Conservation (phyloP, 1,140 invertebrate genomes). For the Brachionus paranguensis region DNA sequence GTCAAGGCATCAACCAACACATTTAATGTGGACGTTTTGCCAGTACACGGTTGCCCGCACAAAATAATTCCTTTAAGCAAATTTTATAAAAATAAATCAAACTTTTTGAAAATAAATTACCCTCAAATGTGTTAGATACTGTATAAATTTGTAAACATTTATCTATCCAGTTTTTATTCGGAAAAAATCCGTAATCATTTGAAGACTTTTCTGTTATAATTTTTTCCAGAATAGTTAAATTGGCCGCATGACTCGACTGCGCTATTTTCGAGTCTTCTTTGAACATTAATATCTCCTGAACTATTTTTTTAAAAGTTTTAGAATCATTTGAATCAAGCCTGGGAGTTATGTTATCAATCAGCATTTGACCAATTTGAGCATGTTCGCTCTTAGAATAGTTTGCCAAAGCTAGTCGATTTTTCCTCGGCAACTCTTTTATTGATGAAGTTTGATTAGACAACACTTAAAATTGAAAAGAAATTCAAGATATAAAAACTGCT, state of each 20-base stretch:
- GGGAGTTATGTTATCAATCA: constrained; percentile 49
- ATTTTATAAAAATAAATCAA: background rate
- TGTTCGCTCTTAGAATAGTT: constrained; percentile 50
- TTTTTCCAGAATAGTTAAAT: constrained; percentile 21
- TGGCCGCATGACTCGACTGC: background rate
- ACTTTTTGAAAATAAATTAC: constrained; percentile 39
- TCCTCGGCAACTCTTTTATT: constrained; percentile 7
- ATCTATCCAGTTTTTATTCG: constrained; percentile 51
- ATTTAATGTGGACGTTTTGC: constrained; percentile 53
- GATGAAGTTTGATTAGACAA: background rate
- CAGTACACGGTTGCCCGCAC: constrained; percentile 52
- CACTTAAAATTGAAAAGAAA: background rate
- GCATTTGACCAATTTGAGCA: constrained; percentile 48
- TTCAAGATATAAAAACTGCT: background rate
- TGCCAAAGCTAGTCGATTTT: constrained; percentile 9
- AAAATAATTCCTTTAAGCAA: constrained; percentile 50
- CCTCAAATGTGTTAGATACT: constrained; percentile 49
- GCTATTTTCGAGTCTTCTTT: constrained; percentile 28
- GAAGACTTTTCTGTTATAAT: constrained; percentile 46
- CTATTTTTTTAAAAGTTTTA: constrained; percentile 32
- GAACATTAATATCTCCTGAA: constrained; percentile 13
- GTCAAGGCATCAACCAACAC: constrained; percentile 50
- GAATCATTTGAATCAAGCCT: constrained; percentile 17
- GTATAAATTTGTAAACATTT: constrained; percentile 51
- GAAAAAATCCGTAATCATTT: constrained; percentile 46